Evolutionary conservation across 2,113 vertebrate genomes (phyloP).

Genomic region (Maylandia zebra): DNA sequence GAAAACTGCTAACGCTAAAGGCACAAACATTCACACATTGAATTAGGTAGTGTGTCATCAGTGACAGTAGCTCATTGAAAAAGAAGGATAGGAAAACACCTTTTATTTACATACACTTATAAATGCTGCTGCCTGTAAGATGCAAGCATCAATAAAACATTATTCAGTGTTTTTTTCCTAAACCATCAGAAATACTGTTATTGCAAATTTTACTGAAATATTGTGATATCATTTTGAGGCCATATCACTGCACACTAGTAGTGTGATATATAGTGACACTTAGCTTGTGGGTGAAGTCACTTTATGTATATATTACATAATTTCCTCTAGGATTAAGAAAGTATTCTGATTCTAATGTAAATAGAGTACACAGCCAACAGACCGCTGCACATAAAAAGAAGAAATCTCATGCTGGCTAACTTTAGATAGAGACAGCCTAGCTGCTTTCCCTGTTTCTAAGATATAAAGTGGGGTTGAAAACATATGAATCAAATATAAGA

Average conservation of each 20-base stretch:
- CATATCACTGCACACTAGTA: neutral
- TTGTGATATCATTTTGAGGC: neutral
- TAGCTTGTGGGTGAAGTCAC: neutral
- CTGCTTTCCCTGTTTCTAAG: neutral
- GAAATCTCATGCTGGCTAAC: neutral
- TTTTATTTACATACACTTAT: neutral
- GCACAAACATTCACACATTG: neutral
- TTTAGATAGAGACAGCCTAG: neutral
- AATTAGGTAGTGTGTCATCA: neutral
- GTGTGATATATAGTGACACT: neutral
- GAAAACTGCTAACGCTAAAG: neutral
- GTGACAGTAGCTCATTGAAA: neutral
- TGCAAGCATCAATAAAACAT: neutral
- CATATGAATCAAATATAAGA: neutral
- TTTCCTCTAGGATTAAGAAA: neutral
- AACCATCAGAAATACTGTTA: neutral
- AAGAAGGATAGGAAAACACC: neutral
- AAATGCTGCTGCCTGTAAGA: neutral
- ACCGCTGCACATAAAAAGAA: neutral
- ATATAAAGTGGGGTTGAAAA: rapidly evolving
- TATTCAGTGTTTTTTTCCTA: neutral
- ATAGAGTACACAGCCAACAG: neutral
- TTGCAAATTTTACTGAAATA: neutral
- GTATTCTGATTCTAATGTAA: neutral
- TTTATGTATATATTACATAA: neutral